phyloP scores from a whole-genome alignment of 2,888 invertebrate genomes.

The Mamestra brassicae region DNA sequence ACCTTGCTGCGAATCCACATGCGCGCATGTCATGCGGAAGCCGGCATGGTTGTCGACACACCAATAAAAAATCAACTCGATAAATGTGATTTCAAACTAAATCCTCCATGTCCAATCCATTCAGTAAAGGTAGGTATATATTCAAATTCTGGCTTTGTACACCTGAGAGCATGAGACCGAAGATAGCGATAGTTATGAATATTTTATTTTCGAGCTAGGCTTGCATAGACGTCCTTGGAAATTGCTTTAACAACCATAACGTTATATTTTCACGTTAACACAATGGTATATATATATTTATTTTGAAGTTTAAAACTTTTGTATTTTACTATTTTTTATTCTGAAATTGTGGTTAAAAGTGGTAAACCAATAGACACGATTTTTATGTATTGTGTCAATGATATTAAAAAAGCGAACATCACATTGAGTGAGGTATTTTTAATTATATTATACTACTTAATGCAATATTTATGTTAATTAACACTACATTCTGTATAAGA shows the following conservation, averaged over 20 bases:
- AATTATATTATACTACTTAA: background rate
- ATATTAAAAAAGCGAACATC: constrained; percentile 1
- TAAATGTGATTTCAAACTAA: constrained; percentile 22
- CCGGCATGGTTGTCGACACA: constrained; percentile 65
- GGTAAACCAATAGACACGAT: too few species aligned
- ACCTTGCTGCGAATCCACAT: constrained; percentile 79
- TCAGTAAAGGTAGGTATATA: constrained; percentile 2
- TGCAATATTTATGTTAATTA: constrained; percentile 2
- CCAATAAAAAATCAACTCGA: constrained; percentile 40
- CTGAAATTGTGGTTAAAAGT: too few species aligned
- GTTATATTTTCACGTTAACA: background rate
- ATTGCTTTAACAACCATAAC: background rate
- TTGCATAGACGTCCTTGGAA: background rate
- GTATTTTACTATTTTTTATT: too few species aligned
- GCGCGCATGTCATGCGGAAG: constrained; percentile 78
- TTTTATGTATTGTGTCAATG: too few species aligned
- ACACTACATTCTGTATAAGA: background rate
- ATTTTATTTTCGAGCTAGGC: background rate
- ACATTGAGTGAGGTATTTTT: background rate
- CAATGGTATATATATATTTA: too few species aligned
- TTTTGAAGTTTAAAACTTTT: too few species aligned
- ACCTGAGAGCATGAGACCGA: background rate
- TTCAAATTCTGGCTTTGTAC: background rate
- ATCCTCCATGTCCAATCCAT: constrained; percentile 30
- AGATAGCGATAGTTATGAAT: background rate